Conservation (phyloP, 1,140 invertebrate genomes). For the Patella vulgata region DNA sequence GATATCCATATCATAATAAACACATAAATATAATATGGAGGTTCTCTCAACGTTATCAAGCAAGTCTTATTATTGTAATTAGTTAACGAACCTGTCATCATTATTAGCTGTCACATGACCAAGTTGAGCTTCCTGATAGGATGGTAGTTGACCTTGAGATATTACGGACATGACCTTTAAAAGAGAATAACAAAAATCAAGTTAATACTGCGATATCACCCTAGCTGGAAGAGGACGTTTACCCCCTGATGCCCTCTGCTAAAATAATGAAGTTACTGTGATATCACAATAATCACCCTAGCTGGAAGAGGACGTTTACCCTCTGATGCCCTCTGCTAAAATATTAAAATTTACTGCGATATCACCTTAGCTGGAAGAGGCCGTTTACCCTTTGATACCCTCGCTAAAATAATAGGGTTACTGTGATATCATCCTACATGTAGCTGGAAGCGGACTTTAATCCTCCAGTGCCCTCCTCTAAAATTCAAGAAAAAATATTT, state of each 20-base stretch:
- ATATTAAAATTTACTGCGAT: neutral
- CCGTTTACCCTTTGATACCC: neutral
- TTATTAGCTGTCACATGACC: no score
- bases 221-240: neutral
- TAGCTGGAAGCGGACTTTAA: slow-evolving; percentile 10
- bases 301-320: no score
- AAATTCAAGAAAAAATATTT: no score
- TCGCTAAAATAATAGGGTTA: slow-evolving; percentile 14
- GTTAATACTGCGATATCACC: neutral
- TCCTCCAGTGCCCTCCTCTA: slow-evolving; percentile 5
- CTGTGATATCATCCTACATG: slow-evolving; percentile 4
- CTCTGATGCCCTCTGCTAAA: neutral
- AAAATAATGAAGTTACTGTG: neutral
- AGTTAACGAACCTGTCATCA: no score
- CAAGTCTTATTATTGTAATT: no score
- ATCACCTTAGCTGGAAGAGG: neutral
- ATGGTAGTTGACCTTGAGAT: slow-evolving; percentile 21
- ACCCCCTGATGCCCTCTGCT: neutral
- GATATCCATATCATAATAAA: no score
- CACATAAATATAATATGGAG: no score
- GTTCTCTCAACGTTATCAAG: no score
- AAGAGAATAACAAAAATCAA: neutral
- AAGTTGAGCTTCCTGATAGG: slow-evolving; percentile 27
- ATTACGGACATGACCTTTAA: slow-evolving; percentile 21
- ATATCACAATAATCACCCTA: neutral